phyloP scores from a whole-genome alignment of 2,797 vertebrate species.

The Mionectes olivaceus region DNA sequence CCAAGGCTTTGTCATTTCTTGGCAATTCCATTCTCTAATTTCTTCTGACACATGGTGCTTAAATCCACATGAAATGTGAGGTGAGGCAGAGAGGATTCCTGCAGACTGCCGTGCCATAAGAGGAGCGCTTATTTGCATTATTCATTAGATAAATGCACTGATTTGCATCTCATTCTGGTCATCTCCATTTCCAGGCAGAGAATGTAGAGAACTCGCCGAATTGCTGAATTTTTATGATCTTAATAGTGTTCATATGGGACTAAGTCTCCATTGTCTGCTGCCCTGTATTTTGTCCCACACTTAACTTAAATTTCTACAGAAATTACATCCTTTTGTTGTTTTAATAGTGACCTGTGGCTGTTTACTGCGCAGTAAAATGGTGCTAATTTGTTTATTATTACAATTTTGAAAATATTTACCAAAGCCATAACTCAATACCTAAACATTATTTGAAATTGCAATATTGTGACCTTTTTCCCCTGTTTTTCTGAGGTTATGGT shows the following conservation, averaged over 20 bases:
- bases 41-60: constrained; percentile 80
- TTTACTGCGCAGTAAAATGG: constrained; percentile 46
- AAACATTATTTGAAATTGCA: neutral
- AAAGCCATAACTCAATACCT: neutral
- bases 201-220: constrained; percentile 51
- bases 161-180: constrained; percentile 82
- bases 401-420: neutral
- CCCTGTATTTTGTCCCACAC: constrained; percentile 30
- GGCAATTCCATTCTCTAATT: constrained; percentile 76
- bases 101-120: constrained; percentile 73
- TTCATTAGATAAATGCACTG: constrained; percentile 82
- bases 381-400: constrained; percentile 17
- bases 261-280: constrained; percentile 41
- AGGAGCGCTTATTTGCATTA: constrained; percentile 82
- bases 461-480: neutral
- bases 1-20: constrained; percentile 74
- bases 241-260: constrained; percentile 61
- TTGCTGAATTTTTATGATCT: constrained; percentile 63
- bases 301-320: constrained; percentile 23
- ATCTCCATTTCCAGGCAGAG: constrained; percentile 70
- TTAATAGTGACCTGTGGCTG: constrained; percentile 26
- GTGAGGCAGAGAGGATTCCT: constrained; percentile 80
- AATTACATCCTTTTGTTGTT: constrained; percentile 11
- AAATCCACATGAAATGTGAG: constrained; percentile 78
- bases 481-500: neutral